Conservation (phyloP, 2,113 vertebrate species). For the Propithecus coquereli region DNA sequence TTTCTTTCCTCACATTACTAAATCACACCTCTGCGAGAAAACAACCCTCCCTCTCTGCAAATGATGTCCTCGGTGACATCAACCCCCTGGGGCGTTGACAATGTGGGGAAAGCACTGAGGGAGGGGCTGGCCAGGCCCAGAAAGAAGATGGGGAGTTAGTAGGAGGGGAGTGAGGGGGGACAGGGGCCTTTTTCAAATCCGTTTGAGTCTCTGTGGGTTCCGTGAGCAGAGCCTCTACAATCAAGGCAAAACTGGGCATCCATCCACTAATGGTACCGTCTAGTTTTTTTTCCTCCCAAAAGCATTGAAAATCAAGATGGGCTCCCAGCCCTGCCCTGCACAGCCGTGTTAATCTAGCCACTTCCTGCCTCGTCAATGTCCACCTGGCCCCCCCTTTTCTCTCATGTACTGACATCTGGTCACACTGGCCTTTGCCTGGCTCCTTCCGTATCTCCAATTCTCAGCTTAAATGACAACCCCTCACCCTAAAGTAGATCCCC, state of each 20-base stretch:
- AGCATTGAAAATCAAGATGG: neutral
- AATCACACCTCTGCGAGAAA: neutral
- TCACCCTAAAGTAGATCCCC: too few species aligned
- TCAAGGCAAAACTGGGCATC: neutral
- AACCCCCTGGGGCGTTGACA: too few species aligned
- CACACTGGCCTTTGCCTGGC: neutral
- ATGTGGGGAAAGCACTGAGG: neutral
- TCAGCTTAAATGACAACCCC: neutral
- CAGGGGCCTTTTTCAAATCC: too few species aligned
- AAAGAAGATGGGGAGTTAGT: neutral
- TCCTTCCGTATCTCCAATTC: neutral
- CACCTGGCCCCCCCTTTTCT: rapidly evolving
- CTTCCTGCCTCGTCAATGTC: neutral
- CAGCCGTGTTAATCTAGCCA: neutral
- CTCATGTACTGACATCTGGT: neutral
- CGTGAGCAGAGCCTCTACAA: neutral
- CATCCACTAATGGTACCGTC: neutral
- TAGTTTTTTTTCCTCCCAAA: neutral
- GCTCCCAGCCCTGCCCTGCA: neutral
- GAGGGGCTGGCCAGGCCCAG: neutral
- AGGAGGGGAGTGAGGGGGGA: neutral
- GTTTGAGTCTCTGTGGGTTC: neutral
- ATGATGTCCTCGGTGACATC: too few species aligned
- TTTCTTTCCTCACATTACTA: neutral
- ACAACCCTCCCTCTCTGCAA: neutral